Percentiles rank a stretch among this genome's conserved stretches.
Conservation (phyloP, 2,113 vertebrate species). For the Cyprinodon variegatus region DNA sequence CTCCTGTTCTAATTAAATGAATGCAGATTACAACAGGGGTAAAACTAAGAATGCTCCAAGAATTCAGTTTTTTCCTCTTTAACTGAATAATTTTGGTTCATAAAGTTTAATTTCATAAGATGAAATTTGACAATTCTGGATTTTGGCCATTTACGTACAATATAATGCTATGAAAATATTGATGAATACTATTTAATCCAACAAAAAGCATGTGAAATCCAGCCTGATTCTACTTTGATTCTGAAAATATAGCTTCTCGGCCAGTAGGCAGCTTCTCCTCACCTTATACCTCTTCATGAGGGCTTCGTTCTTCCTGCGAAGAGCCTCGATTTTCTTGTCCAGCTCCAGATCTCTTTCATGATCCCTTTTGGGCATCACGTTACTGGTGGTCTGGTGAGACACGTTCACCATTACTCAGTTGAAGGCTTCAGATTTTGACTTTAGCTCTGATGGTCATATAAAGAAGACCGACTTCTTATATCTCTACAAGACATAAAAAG, state of each 20-base stretch:
- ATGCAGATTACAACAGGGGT: background rate
- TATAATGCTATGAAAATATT: background rate
- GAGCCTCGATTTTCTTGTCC: constrained; percentile 91
- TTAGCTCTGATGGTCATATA: background rate
- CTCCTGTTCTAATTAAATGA: background rate
- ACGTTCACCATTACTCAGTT: background rate
- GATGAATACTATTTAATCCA: background rate
- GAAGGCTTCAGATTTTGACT: background rate
- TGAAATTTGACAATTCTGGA: background rate
- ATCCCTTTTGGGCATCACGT: constrained; percentile 83
- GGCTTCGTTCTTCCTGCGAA: constrained; percentile 92
- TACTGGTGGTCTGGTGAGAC: constrained; percentile 75
- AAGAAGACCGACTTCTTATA: background rate
- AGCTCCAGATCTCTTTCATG: constrained; percentile 91
- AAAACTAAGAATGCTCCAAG: background rate
- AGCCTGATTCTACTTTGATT: background rate
- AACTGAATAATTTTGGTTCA: background rate
- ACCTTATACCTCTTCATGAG: constrained; percentile 95
- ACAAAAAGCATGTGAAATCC: background rate
- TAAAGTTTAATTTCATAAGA: background rate
- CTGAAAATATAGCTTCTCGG: background rate
- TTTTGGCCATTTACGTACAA: background rate
- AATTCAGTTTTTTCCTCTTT: background rate
- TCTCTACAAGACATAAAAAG: background rate
- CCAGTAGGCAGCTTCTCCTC: constrained; percentile 40